Percentiles rank a stretch among this genome's conserved stretches.
These are phyloP conservation scores for Sminthurinus signatus DNA, from an alignment of 1,140 invertebrate species.

Conservation along the genomic window DNA sequence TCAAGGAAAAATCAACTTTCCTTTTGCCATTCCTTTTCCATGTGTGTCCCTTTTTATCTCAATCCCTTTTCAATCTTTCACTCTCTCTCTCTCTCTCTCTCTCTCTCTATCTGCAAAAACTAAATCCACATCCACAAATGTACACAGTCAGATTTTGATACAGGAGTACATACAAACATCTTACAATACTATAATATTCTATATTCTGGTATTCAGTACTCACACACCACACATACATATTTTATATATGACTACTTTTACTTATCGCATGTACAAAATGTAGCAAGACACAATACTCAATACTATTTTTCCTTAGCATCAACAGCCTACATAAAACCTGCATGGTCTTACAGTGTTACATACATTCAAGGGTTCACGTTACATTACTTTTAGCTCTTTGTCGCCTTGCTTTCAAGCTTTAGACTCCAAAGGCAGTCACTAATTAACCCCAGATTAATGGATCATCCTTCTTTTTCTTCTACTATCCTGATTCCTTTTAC, in stretches of 20 bases:
- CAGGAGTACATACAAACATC: too few relatives aligned
- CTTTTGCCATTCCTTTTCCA: conserved; percentile 29
- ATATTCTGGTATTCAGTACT: too few relatives aligned
- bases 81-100: too few relatives aligned
- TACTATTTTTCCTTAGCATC: not conserved
- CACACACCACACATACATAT: too few relatives aligned
- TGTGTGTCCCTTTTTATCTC: conserved; percentile 16
- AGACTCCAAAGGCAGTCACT: conserved; percentile 2
- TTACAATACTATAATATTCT: too few relatives aligned
- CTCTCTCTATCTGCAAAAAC: not conserved
- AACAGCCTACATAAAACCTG: too few relatives aligned
- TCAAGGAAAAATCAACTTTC: conserved; percentile 31
- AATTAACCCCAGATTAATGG: conserved; percentile 17
- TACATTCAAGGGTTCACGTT: conserved; percentile 4
- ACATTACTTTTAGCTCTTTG: conserved; percentile 7
- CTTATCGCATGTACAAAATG: too few relatives aligned
- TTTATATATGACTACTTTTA: too few relatives aligned
- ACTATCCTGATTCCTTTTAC: not conserved
- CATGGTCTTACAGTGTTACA: too few relatives aligned
- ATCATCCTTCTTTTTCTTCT: conserved; percentile 9
- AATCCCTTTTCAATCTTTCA: conserved; percentile 14
- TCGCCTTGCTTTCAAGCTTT: not conserved
- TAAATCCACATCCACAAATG: not conserved
- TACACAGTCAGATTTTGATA: too few relatives aligned
- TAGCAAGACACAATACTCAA: too few relatives aligned